Percentiles rank a stretch among this genome's conserved stretches.
Evolutionary conservation across 92 coral and sea anemone genomes (phyloP).

Genomic region (Umimayanthus chanpuru): DNA sequence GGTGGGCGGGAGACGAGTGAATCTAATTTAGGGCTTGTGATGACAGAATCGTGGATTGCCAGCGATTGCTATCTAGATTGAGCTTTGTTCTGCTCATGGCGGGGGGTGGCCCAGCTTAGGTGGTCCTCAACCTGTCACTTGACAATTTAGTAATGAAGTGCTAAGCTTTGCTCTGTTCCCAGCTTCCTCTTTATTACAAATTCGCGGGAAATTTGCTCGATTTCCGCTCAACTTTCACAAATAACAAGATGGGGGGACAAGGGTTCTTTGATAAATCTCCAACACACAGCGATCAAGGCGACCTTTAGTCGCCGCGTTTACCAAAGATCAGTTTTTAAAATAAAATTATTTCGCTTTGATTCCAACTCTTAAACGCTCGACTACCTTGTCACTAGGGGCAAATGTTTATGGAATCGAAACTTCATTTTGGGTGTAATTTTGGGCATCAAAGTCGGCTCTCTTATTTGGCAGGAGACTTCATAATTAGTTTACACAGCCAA

Average conservation of each 20-base stretch:
- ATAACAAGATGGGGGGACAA: constrained; percentile 44
- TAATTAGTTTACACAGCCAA: constrained; percentile 89
- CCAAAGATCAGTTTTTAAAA: neutral
- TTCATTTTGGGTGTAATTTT: constrained; percentile 14
- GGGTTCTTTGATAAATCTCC: constrained; percentile 6
- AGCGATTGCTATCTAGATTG: constrained; percentile 60
- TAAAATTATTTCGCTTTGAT: neutral
- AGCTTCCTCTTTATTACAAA: constrained; percentile 57
- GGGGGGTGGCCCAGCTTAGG: constrained; percentile 63
- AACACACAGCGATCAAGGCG: constrained; percentile 6
- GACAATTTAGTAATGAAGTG: constrained; percentile 75
- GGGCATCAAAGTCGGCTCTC: constrained; percentile 18
- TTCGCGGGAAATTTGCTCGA: constrained; percentile 57
- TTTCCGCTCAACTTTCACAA: constrained; percentile 69
- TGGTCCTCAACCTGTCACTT: constrained; percentile 57
- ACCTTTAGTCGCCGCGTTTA: neutral
- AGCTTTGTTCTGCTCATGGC: constrained; percentile 49
- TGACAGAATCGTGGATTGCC: constrained; percentile 73
- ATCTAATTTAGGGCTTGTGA: constrained; percentile 73
- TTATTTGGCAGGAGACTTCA: constrained; percentile 46
- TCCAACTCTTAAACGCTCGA: neutral
- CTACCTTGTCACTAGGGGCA: neutral
- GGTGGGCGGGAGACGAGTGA: constrained; percentile 64
- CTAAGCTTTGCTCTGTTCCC: constrained; percentile 59
- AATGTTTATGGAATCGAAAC: constrained; percentile 39